Evolutionary conservation across 2,888 invertebrate genomes (phyloP), one percentile per base, ranked within the genome.

Genomic region (Apoderus coryli): DNA sequence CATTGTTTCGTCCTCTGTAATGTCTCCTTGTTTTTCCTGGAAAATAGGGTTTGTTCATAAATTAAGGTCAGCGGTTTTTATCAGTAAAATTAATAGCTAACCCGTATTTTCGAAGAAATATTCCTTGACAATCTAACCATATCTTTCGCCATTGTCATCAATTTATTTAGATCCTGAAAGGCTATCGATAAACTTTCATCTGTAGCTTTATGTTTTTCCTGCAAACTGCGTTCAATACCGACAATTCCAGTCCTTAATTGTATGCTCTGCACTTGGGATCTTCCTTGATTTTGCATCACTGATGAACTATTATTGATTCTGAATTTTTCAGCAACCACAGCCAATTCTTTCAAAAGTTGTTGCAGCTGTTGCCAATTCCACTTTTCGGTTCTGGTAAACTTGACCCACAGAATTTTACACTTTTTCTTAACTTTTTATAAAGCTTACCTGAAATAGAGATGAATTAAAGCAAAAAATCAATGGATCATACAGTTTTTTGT

Each of bases 61-160:
- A 15, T 3, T 3, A 7, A 11, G 4, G 10, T 31, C n/a, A 24
- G 54, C 50, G 58, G 55, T 73, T 74, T 30, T 29, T n/a, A n/a
- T n/a, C n/a, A n/a, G n/a, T n/a, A n/a, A n/a, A n/a, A n/a, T n/a
- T n/a, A n/a, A n/a, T n/a, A n/a, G 23, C 16, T 19, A 44, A 54
- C 55, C 55, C 80, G 76, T 46, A 98, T 88, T 66, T 89, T 93
- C 27, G 69, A 72, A 14, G 95, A 88, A 47, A 98, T 95, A 42
- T 70, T 79, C 54, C 86, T 86, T 0, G 95, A 88, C 41, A 98
- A 63, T 1, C 65, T 61, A 24, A 98, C 96, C 98, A 98, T 98
- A 44, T 96, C 93, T 56, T 92, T 86, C 0, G 96, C 96, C 73
- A 86, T 88, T 32, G 72, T 74, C 85, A 99, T 98, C 3, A 98